Evolutionary conservation across 1,140 invertebrate species (phyloP).

Genomic region (Ectropis grisescens): DNA sequence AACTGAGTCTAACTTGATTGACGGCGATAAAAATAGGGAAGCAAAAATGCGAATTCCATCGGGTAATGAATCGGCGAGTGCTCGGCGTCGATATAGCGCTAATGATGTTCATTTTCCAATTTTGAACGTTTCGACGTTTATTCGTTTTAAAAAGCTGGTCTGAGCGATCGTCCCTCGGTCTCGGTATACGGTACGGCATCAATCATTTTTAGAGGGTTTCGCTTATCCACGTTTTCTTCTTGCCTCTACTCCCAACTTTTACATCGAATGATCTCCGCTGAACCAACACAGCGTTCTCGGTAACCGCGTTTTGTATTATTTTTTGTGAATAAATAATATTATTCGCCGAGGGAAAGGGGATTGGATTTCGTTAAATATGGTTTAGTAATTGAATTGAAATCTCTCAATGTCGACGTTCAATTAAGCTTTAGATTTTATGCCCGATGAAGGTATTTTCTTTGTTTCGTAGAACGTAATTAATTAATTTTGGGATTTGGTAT

Average conservation of each 20-base stretch:
- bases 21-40: not conserved
- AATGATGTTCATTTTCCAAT: constrained; percentile 63
- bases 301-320: constrained; percentile 64
- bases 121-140: constrained; percentile 57
- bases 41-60: constrained; percentile 40
- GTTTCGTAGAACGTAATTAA: constrained; percentile 38
- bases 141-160: constrained; percentile 57
- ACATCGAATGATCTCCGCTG: constrained; percentile 64
- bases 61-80: constrained; percentile 44
- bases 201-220: constrained; percentile 70
- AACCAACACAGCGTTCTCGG: constrained; percentile 60
- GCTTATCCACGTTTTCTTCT: constrained; percentile 65
- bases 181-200: constrained; percentile 54
- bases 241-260: constrained; percentile 53
- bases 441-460: constrained; percentile 57
- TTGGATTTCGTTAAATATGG: constrained; percentile 70
- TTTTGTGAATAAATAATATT: constrained; percentile 70
- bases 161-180: constrained; percentile 29
- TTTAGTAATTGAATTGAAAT: constrained; percentile 71
- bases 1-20: too few relatives aligned
- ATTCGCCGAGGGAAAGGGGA: constrained; percentile 63
- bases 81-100: constrained; percentile 42
- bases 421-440: constrained; percentile 63
- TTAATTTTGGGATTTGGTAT: constrained; percentile 16
- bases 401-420: constrained; percentile 69